Evolutionary conservation across 2,797 vertebrate genomes (phyloP), one percentile per base, ranked within the genome.

Genomic region (Petrocephalus schoutedeni): DNA sequence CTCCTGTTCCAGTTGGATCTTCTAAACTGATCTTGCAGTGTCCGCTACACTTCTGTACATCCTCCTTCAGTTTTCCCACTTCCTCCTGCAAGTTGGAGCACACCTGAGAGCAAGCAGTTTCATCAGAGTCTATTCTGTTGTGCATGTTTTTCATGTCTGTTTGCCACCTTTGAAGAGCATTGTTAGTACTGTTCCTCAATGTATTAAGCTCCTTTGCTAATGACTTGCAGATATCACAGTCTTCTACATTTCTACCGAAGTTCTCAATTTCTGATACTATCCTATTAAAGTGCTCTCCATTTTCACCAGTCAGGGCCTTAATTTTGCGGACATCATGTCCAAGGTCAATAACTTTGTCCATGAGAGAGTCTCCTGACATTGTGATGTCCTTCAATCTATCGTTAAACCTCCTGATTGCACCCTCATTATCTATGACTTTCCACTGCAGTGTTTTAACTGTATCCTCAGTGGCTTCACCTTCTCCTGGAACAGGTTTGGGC

Each of bases 401-500:
- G 91, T 94, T 94, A 83, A 97, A 94, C 77, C 93, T 93, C 45
- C 23, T 93, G 83, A 98, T 96, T 84, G 96, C 92, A 4, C 93
- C 94, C 88, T 98, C 96, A 0, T 94, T 94, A 57, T 96, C 95
- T 19, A 96, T 90, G 5, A 98, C 94, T 89, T 96, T 95, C 93
- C 92, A 96, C 88, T 96, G 96, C 91, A 98, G 90, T 74, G 95
- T 96, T 23, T 94, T 95, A 82, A 97, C 92, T 4, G 93, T 92
- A 28, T 94, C 90, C 0, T 92, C 91, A 4, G 93, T 87, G n/a
- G 92, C 92, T 1, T 89, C 28, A 32, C 91, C 90, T 61, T 90
- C 0, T 45, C 91, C 54, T 0, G 51, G 61, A 23, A 10, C 21
- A 32, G 12, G 21, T 23, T 80, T 58, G 5, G 71, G 19, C 8